Conservation (phyloP, 2,113 vertebrate genomes). For the Tragelaphus strepsiceros region DNA sequence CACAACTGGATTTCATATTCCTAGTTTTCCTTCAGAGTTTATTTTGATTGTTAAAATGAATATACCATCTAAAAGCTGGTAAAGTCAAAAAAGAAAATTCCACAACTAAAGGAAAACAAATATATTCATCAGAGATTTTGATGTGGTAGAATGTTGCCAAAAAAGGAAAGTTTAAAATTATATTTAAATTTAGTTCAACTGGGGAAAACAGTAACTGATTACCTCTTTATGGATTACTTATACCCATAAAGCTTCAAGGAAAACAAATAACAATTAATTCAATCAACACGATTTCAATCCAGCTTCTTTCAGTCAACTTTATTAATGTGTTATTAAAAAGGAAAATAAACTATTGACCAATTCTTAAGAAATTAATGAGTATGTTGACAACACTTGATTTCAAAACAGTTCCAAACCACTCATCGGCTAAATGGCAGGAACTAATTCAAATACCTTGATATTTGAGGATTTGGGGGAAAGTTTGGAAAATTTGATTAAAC, state of each 20-base stretch:
- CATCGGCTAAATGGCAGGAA: conserved; percentile 37
- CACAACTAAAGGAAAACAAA: neutral
- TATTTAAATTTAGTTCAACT: conserved; percentile 8
- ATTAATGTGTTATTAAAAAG: conserved; percentile 18
- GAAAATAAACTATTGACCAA: neutral
- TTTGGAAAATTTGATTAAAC: conserved; percentile 41
- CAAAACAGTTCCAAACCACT: conserved; percentile 44
- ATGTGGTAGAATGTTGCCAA: neutral
- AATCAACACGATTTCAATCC: neutral
- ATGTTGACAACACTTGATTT: conserved; percentile 51
- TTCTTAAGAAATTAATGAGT: conserved; percentile 57
- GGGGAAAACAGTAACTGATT: neutral
- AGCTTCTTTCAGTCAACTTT: neutral
- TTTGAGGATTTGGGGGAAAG: conserved; percentile 40
- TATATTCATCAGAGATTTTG: neutral
- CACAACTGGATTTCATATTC: neutral
- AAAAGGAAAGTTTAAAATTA: neutral
- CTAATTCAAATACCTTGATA: conserved; percentile 42
- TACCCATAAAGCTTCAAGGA: neutral
- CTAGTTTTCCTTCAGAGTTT: neutral
- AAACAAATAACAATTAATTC: conserved; percentile 20
- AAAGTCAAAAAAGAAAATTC: neutral
- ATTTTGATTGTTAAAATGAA: conserved; percentile 10
- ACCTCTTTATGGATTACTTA: neutral
- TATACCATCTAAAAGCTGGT: neutral